Evolutionary conservation across 2,888 invertebrate genomes (phyloP), one percentile per base, ranked within the genome.

Genomic region (Apantesis nais): DNA sequence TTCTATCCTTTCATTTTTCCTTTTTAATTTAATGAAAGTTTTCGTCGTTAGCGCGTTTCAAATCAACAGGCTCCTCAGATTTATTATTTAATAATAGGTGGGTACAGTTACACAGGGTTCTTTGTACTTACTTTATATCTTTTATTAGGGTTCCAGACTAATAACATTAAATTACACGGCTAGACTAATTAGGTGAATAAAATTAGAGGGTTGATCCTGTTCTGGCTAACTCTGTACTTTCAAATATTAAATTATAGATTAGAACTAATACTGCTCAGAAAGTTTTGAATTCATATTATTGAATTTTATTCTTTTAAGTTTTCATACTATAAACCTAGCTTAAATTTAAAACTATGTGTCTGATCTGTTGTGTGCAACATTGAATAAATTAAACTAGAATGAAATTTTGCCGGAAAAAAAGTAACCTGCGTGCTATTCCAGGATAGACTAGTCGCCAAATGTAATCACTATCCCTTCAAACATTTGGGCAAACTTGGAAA

Each of bases 111-210:
- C 58, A 29, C 12, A 11, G 25, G 25, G 34, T 34, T 48, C 64
- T 48, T 44, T 48, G 48, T 65, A 63, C 60, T 34, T 52, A 52
- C 29, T 9, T 61, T 29, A 19, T 60, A 61, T 25, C 37, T 39
- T 58, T 58, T n/a, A 55, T 63, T 22, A 39, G 9, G 8, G 63
- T 22, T 34, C 44, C 37, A 69, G 64, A 69, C 58, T 34, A 60
- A 63, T 55, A 61, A 63, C 58, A 76, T 79, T 66, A 31, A 74
- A 74, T 73, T 31, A 70, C 52, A 61, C 41, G 55, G 34, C 62
- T 62, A 58, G 34, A 65, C 61, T 60, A 48, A 69, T 64, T 69
- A 60, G n/a, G 31, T 44, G 41, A 52, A n/a, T 63, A 25, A 25
- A 67, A 48, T 62, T n/a, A 25, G 61, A 25, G 41, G 63, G 22